Evolutionary conservation across 1,140 invertebrate species (phyloP), one percentile per base, ranked within the genome.

Genomic region (Leptopilina boulardi): DNA sequence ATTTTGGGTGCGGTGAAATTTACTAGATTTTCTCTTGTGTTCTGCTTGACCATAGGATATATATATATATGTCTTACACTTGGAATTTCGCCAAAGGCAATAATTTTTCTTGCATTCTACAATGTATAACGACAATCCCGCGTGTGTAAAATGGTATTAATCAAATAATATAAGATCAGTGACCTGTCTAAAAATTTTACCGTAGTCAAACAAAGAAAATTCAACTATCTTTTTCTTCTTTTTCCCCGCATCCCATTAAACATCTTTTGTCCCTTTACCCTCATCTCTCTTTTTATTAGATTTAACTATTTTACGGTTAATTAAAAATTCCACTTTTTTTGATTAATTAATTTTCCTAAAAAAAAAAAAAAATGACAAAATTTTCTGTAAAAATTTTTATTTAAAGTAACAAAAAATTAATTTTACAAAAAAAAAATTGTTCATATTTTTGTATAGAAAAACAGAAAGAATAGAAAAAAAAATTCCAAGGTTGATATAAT

Each of bases 21-120:
- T 66, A 66, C 59, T 34, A 15, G 56, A 13, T 30, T 66, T 15
- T 66, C 56, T 66, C 56, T 15, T 30, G 56, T 30, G 23, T 66
- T 9, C 59, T 66, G 59, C 59, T 66, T 66, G 59, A 66, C 59
- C 59, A 66, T 23, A 13, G n/a, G n/a, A n/a, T n/a, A n/a, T n/a
- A n/a, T n/a, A n/a, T n/a, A 66, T 66, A 23, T 66, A 66, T 23
- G 59, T 66, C 59, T 66, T 66, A 66, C 59, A 66, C 59, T 66
- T 66, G 59, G 59, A 66, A n/a, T 34, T 66, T 66, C 23, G 59
- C 59, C 59, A 66, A n/a, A 30, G 8, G 59, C 59, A 30, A 66
- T 66, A 66, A 66, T 66, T 66, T 66, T 66, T 66, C 59, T 66
- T 13, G 56, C 19, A 59, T 59, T 59, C 19, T 59, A 59, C 19